Evolutionary conservation across 2,888 invertebrate genomes (phyloP), one percentile per base, ranked within the genome.

Genomic region (Acanthosepion lycidas): DNA sequence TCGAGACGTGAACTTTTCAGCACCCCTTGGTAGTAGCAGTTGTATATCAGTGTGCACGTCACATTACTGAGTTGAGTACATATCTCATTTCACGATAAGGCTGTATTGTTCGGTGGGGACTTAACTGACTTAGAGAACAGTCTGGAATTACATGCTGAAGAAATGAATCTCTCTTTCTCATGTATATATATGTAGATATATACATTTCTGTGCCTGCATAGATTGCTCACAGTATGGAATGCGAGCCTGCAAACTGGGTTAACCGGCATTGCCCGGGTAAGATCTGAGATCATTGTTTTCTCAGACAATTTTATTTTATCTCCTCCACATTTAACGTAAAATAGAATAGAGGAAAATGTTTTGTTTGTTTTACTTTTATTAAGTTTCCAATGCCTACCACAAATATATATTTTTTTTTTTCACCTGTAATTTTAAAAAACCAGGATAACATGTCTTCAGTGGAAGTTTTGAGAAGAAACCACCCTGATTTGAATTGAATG

Each of bases 141-240:
- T 78, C 78, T 78, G 78, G 78, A 78, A 78, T 78, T 78, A 78
- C 78, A 78, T n/a, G 78, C 78, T 78, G n/a, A 59, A 59, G 59
- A 59, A 59, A 59, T 23, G 23, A 59, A 59, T 6, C n/a, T 15
- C n/a, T n/a, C n/a, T n/a, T 12, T n/a, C n/a, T n/a, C 78, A 78
- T n/a, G n/a, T n/a, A 78, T 18, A 78, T 18, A 78, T n/a, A 33
- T 78, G n/a, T n/a, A 78, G n/a, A 78, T 78, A 78, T n/a, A 78
- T n/a, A n/a, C n/a, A 78, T 78, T n/a, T 78, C 78, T n/a, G n/a
- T 78, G 78, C 33, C 78, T 12, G 33, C n/a, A 33, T 78, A 78
- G 12, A 33, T 78, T 78, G 78, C n/a, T 78, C 78, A n/a, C 78
- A 23, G 78, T n/a, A 9, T 78, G 78, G 78, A 78, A 78, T 78